A percentile compares a stretch with the other conserved stretches of the same genome.
phyloP scores from a whole-genome alignment of 2,113 vertebrate genomes.

The Oncorhynchus mykiss region DNA sequence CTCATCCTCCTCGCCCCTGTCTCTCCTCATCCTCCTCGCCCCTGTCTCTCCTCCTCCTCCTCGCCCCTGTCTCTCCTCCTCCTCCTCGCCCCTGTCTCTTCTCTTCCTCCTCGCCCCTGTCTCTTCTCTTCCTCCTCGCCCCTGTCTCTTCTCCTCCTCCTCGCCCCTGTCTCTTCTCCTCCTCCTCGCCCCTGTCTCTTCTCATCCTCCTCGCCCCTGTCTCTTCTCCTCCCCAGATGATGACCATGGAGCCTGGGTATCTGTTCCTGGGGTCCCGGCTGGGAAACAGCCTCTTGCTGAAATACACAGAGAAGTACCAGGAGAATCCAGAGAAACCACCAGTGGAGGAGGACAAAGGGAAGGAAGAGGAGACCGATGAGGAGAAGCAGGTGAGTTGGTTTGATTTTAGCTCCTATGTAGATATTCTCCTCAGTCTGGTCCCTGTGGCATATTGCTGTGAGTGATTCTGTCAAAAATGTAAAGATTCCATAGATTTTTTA shows the following conservation, averaged over 20 bases:
- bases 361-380: slow-evolving; percentile 55
- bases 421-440: neutral
- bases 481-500: no score
- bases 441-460: neutral
- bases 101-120: no score
- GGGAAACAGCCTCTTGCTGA: slow-evolving; percentile 88
- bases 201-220: no score
- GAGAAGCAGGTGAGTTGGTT: slow-evolving; percentile 61
- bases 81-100: no score
- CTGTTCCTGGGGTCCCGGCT: slow-evolving; percentile 89
- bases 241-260: slow-evolving; percentile 88
- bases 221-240: slow-evolving; percentile 76
- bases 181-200: no score
- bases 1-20: no score
- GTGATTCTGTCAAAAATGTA: neutral
- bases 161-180: no score
- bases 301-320: slow-evolving; percentile 90
- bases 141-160: no score
- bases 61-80: no score
- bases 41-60: neutral
- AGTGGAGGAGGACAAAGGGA: slow-evolving; percentile 59
- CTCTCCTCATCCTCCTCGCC: no score
- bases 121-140: no score
- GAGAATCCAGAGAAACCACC: slow-evolving; percentile 86
- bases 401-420: no score